A percentile compares a stretch with the other conserved stretches of the same genome.
Evolutionary conservation across 2,113 vertebrate species (phyloP).

Genomic region (Anoura caudifer): DNA sequence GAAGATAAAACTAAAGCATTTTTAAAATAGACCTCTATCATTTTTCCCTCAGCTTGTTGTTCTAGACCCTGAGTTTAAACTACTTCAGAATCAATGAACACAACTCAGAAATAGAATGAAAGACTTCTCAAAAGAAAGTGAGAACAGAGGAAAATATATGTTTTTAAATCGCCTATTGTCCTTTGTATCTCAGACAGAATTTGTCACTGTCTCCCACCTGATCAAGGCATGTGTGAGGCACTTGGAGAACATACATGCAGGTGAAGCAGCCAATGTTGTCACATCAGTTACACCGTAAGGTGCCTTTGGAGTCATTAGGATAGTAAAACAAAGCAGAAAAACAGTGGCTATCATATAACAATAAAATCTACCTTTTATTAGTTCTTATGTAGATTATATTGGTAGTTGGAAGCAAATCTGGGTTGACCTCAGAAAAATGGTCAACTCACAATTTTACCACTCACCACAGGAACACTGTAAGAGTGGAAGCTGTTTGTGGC

Average conservation of each 20-base stretch:
- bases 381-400: background rate
- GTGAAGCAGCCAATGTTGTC: background rate
- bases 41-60: constrained; percentile 59
- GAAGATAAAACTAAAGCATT: constrained; percentile 60
- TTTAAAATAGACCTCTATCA: constrained; percentile 63
- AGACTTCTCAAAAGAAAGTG: constrained; percentile 53
- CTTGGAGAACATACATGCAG: background rate
- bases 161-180: constrained; percentile 40
- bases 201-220: constrained; percentile 11
- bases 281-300: constrained; percentile 24
- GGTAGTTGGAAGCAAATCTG: background rate
- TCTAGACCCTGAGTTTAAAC: constrained; percentile 65
- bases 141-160: constrained; percentile 54
- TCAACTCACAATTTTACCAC: background rate
- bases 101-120: constrained; percentile 68
- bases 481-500: background rate
- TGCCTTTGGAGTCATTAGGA: background rate
- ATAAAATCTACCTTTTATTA: constrained; percentile 27
- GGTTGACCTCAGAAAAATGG: background rate
- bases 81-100: constrained; percentile 64
- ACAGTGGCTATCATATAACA: background rate
- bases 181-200: constrained; percentile 23
- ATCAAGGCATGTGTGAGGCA: background rate
- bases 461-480: background rate
- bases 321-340: background rate